Base-by-base conservation (phyloP, 2,888 invertebrate species). In the Falcaria lacertinaria region DNA sequence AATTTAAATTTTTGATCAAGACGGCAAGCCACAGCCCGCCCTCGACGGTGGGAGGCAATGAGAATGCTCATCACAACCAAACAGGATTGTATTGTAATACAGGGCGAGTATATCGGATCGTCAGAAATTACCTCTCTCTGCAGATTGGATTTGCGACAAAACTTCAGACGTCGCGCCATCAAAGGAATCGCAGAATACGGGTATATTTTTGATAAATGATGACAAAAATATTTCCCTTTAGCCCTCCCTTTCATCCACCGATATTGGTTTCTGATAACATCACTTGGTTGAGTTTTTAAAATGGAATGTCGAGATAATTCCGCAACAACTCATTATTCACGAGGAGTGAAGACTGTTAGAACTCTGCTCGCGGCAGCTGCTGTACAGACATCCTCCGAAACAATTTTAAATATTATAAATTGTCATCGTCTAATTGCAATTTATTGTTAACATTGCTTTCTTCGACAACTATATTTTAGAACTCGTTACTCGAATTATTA, bases 251-350 rank as follows among this genome's bases (percentile, higher is more conserved):
- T 54, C 48, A 48, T 54, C 50, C 51, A 37, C 19, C 22, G 60
- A 65, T 69, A 72, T 73, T 63, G 70, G 61, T 58, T 65, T 64
- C 62, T 60, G 72, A 70, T 69, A 64, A 53, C 47, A 64, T 60
- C 62, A 55, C 60, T 54, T 58, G n/a, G n/a, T n/a, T 52, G 46
- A 46, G 13, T 36, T 50, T 52, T 59, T 57, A 51, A 55, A 66
- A 60, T 47, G 47, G 39, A 51, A 51, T 46, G 52, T 47, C 46
- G 45, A 52, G 52, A 37, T 37, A 14, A 37, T 37, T 37, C 11
- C 14, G 6, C 15, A 15, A 25, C 25, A 37, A 37, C 22, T 37
- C 36, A 1, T 36, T 37, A 37, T 37, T 15, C n/a, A 25, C 22
- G 16, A 36, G 14, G 19, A 36, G 14, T 22, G 13, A 13, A 8